These are phyloP conservation scores for Dolichotis patagonum DNA, from an alignment of 2,113 vertebrate genomes.

Conservation along the genomic window DNA sequence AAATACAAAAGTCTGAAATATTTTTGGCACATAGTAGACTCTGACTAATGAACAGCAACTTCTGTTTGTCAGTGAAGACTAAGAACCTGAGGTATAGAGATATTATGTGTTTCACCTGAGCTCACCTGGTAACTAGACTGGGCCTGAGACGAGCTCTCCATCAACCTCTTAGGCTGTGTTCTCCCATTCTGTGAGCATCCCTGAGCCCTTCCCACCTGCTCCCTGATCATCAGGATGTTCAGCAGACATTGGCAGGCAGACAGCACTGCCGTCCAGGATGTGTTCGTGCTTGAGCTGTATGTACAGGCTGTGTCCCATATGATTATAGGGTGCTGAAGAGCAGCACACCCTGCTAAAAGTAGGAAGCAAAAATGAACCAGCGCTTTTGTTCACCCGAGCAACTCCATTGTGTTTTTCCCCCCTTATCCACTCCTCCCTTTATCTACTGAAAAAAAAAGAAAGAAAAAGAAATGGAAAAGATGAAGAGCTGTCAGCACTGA, in stretches of 20 bases:
- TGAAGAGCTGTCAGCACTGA: slow-evolving; percentile 82
- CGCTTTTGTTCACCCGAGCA: slow-evolving; percentile 84
- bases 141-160: not conserved
- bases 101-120: not conserved
- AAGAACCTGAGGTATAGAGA: not conserved
- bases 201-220: not conserved
- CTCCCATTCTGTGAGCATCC: not conserved
- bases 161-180: accelerated
- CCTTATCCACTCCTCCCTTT: slow-evolving; percentile 51
- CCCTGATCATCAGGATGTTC: not conserved
- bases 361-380: slow-evolving; percentile 63
- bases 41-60: not conserved
- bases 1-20: not conserved
- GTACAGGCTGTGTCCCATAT: slow-evolving; percentile 35
- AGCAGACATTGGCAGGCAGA: not conserved
- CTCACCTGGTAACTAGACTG: not conserved
- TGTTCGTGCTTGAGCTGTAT: slow-evolving; percentile 66
- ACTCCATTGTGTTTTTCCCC: slow-evolving; percentile 59
- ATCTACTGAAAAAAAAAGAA: not conserved
- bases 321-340: slow-evolving; percentile 80
- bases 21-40: not conserved
- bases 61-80: not conserved
- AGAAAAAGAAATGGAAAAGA: slow-evolving; percentile 58
- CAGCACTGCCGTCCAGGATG: slow-evolving; percentile 47
- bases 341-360: slow-evolving; percentile 65